Evolutionary conservation across 2,888 invertebrate genomes (phyloP), one percentile per base, ranked within the genome.

Genomic region (Miltochrista miniata): DNA sequence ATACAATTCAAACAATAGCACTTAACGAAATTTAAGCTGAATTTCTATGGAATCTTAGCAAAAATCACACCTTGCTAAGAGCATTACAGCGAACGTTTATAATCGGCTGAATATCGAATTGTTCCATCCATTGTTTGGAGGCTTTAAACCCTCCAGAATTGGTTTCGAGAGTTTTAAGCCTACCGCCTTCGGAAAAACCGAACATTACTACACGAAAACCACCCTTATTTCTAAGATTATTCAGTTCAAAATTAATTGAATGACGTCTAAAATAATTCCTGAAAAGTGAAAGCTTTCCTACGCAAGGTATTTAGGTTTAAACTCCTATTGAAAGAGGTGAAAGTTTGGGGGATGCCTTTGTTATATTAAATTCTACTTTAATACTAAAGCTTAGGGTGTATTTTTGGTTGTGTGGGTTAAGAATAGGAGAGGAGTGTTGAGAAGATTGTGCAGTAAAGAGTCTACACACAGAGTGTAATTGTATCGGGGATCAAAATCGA

Each of bases 251-350:
- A 78, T 78, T 51, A 63, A 67, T 60, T 51, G 69, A 13, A 24
- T 31, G 10, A 10, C 37, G 42, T 54, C 74, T 69, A 74, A 80
- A 87, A 87, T 87, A 85, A 89, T 89, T 87, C 84, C 90, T 89
- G 90, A 91, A 91, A 91, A 91, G 90, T 89, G 90, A 91, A 90
- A 90, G 90, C 89, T 84, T 85, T 87, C 84, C 84, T 86, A 85
- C 87, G 85, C 83, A 85, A 90, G 85, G 88, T 89, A 90, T 89
- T 89, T 90, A 88, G 89, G 89, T 91, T 88, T 89, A 88, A 90
- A 90, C 85, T 90, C 83, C 85, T 85, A 90, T 90, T 86, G 90
- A 88, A 90, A 90, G 90, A 90, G 90, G 90, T 90, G 90, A 90
- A 91, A 90, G 89, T 91, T 89, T 83, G 71, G 82, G 82, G 81